These are phyloP conservation scores for Diphyllodes magnificus DNA, from an alignment of 2,113 vertebrate genomes.

Conservation along the genomic window DNA sequence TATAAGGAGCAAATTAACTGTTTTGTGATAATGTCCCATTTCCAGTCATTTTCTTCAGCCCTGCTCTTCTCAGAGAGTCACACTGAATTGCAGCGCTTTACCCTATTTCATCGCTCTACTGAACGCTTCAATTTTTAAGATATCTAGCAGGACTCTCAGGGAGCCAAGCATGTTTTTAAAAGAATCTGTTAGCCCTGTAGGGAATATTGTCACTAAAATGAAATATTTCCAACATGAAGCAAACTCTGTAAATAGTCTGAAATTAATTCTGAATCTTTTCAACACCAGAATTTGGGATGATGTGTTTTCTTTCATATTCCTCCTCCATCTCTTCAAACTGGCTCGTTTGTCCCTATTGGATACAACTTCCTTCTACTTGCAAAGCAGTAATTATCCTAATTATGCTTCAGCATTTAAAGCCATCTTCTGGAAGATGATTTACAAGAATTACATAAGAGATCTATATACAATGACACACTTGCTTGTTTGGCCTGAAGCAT, in stretches of 20 bases:
- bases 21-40: background rate
- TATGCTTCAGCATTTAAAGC: conserved; percentile 65
- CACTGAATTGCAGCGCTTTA: background rate
- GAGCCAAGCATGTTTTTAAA: conserved; percentile 5
- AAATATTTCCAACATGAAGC: conserved; percentile 41
- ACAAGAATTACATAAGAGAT: conserved; percentile 64
- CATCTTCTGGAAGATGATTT: conserved; percentile 65
- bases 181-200: background rate
- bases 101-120: background rate
- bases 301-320: conserved; percentile 37
- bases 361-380: conserved; percentile 66
- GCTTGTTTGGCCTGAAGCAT: conserved; percentile 57
- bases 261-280: conserved; percentile 50
- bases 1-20: background rate
- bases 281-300: background rate
- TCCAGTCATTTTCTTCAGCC: background rate
- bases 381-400: conserved; percentile 73
- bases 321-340: conserved; percentile 25
- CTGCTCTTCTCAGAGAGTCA: background rate
- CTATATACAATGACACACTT: conserved; percentile 57
- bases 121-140: background rate
- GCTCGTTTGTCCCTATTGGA: conserved; percentile 48
- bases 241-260: conserved; percentile 28
- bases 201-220: conserved; percentile 21
- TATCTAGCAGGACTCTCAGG: background rate